These are phyloP conservation scores for Indicator indicator DNA, from an alignment of 2,113 vertebrate genomes.

Conservation along the genomic window DNA sequence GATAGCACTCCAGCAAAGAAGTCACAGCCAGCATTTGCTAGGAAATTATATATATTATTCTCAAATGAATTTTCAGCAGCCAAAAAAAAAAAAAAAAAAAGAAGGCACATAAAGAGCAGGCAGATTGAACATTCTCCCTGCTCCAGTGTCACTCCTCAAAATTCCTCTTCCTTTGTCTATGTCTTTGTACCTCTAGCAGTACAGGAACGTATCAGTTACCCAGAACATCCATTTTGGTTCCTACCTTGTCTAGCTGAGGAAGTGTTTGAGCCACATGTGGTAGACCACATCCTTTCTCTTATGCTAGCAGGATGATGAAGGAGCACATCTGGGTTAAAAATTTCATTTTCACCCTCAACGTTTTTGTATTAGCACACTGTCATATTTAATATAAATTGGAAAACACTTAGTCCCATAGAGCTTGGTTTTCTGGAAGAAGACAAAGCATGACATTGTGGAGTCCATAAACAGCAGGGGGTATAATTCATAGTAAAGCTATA, in stretches of 20 bases:
- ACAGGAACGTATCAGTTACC: conserved; percentile 47
- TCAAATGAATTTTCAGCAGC: conserved; percentile 35
- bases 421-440: conserved; percentile 71
- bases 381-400: conserved; percentile 75
- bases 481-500: conserved; percentile 77
- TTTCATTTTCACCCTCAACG: conserved; percentile 75
- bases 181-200: neutral
- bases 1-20: neutral
- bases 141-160: neutral
- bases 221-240: conserved; percentile 59
- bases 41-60: neutral
- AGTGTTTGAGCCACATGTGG: conserved; percentile 68
- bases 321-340: conserved; percentile 80
- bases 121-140: neutral
- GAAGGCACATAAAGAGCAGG: neutral
- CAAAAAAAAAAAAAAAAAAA: neutral
- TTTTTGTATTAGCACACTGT: conserved; percentile 76
- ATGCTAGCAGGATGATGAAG: conserved; percentile 60
- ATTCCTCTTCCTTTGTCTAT: neutral
- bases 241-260: conserved; percentile 60
- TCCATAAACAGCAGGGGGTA: conserved; percentile 73
- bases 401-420: conserved; percentile 54
- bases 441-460: conserved; percentile 77
- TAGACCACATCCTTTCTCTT: conserved; percentile 68
- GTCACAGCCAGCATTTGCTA: neutral